These are phyloP conservation scores for Apantesis nais DNA, from an alignment of 2,888 invertebrate species.

Conservation along the genomic window DNA sequence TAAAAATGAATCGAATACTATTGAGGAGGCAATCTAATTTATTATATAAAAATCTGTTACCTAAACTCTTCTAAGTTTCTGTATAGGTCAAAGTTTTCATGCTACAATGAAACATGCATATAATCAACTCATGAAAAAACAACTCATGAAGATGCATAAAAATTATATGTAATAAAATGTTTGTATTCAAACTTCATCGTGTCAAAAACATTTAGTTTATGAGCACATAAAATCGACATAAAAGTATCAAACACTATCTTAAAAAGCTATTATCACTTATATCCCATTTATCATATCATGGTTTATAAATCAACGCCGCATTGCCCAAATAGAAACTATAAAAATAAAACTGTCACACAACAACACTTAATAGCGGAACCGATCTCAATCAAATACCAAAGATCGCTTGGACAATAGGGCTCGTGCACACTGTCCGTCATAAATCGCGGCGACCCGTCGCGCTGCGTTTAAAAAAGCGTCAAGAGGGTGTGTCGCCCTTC, in stretches of 20 bases:
- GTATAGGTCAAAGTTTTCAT: neutral
- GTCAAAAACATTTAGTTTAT: neutral
- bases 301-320: slow-evolving; percentile 43
- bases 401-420: slow-evolving; percentile 55
- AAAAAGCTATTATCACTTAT: slow-evolving; percentile 44
- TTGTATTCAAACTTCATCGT: neutral
- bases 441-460: slow-evolving; percentile 70
- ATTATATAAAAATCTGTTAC: too few species aligned
- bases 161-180: neutral
- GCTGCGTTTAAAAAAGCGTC: slow-evolving; percentile 68
- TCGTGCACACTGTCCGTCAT: slow-evolving; percentile 67
- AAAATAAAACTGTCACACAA: slow-evolving; percentile 52
- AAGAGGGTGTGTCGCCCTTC: slow-evolving; percentile 68
- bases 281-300: slow-evolving; percentile 30
- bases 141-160: neutral
- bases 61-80: neutral
- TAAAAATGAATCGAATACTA: too few species aligned
- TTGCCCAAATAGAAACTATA: slow-evolving; percentile 37
- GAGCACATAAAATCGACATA: slow-evolving; percentile 6
- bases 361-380: slow-evolving; percentile 63
- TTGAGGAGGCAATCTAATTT: too few species aligned
- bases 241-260: slow-evolving; percentile 25
- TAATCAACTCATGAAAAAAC: neutral
- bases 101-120: too few species aligned
- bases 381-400: slow-evolving; percentile 68